Base-by-base conservation (phyloP, 2,113 vertebrate species). In the Hippocampus mohnikei region DNA sequence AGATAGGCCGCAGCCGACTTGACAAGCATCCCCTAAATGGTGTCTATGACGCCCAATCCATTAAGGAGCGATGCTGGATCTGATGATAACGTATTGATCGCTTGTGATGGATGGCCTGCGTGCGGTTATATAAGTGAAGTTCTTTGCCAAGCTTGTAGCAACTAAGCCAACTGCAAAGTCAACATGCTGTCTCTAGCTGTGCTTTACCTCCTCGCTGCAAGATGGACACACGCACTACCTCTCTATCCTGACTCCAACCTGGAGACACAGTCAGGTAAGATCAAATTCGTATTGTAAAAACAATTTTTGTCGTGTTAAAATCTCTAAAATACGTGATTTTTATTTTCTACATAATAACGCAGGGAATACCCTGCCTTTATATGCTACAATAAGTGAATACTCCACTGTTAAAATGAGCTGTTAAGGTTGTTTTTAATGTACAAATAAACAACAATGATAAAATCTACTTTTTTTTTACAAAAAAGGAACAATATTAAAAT, bases 71-170 rank as follows among this genome's bases (percentile, higher is more conserved):
- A 84, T 85, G 87, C 79, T 86, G 88, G 83, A 61, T 85, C 85
- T 90, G 90, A 86, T 83, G 87, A 90, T 84, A 91, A 81, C 70
- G 58, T 85, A 93, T 94, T 73, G 90, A 93, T 92, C 75, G 33
- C 58, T 56, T 33, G 79, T 89, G 88, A 89, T 90, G 82, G 89
- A 93, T 92, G 84, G 42, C 65, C 62, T 12, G 41, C 3, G 61
- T 69, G 72, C 59, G 71, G 73, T 78, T 85, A 91, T 93, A 93
- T 90, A 93, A 91, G 86, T 70, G 68, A 83, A 81, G 81, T 75
- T 73, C 80, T 70, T 6, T 21, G 71, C 68, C 42, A 11, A 50
- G 69, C 62, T 1, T 64, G 71, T 52, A 61, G 72, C 69, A 40
- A 89, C 79, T 84, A 66, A 69, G 60, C 70, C 72, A 50, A 25